Evolutionary conservation across 2,113 vertebrate genomes (phyloP).

Genomic region (Pollimyrus isidori): DNA sequence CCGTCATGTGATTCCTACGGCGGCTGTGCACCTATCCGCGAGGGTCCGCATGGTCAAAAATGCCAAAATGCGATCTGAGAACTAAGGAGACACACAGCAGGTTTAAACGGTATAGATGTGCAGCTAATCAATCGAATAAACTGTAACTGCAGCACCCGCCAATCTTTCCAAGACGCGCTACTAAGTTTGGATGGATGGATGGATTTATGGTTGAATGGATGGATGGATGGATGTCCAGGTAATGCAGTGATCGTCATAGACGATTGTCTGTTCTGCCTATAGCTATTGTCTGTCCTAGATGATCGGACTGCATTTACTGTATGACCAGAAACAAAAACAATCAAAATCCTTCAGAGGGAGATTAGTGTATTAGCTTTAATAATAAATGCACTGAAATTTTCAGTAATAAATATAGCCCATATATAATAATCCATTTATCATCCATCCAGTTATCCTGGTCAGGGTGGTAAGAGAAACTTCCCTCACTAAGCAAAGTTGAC

Average conservation of each 20-base stretch:
- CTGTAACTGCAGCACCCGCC: not conserved
- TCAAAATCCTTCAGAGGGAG: not conserved
- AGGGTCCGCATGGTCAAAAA: not conserved
- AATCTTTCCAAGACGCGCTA: not conserved
- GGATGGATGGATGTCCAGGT: not conserved
- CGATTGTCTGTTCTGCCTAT: not conserved
- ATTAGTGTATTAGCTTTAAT: not conserved
- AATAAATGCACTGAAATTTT: not conserved
- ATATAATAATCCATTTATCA: not conserved
- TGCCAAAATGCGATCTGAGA: not conserved
- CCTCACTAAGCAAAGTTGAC: not conserved
- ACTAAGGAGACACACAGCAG: not conserved
- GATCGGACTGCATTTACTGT: not conserved
- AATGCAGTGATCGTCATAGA: not conserved
- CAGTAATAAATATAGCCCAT: not conserved
- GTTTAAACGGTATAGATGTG: not conserved
- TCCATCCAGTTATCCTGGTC: not conserved
- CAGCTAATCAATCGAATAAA: not conserved
- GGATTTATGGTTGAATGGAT: not conserved
- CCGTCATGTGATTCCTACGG: conserved; percentile 30
- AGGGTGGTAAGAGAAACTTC: not conserved
- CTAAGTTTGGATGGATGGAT: not conserved
- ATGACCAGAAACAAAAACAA: not conserved
- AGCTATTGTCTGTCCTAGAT: not conserved
- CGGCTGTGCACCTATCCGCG: not conserved